Conservation (phyloP, 2,888 invertebrate species). For the Drosophila crucigera region DNA sequence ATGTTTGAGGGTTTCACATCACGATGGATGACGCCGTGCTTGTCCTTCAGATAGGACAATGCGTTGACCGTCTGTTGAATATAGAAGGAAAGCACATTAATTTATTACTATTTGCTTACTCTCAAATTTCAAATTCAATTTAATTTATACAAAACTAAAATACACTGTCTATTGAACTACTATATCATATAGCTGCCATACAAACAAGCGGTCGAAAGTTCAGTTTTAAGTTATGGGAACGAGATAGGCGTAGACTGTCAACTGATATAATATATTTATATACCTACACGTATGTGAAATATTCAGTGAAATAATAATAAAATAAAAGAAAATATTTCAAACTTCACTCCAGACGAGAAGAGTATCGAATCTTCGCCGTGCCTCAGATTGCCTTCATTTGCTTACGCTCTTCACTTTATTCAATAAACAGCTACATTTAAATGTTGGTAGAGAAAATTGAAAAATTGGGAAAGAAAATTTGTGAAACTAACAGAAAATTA, state of each 20-base stretch:
- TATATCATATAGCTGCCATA: not conserved
- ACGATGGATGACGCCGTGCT: slow-evolving; percentile 98
- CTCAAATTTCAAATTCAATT: not conserved
- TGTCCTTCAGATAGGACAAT: slow-evolving; percentile 98
- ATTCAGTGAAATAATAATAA: not conserved
- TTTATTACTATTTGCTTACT: not conserved
- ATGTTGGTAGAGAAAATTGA: not conserved
- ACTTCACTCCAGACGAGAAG: not conserved
- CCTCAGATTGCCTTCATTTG: too few relatives aligned
- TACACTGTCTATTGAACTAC: too few relatives aligned
- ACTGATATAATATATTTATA: too few relatives aligned
- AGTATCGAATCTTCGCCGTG: not conserved
- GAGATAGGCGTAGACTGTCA: not conserved
- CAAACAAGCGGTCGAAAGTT: not conserved
- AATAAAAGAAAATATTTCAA: not conserved
- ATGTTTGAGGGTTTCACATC: slow-evolving; percentile 99
- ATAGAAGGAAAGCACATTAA: not conserved
- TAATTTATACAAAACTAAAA: not conserved
- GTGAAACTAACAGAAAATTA: not conserved
- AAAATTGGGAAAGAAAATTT: not conserved
- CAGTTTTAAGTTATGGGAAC: not conserved
- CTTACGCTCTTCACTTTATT: not conserved
- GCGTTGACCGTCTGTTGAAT: slow-evolving; percentile 94
- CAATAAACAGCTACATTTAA: not conserved
- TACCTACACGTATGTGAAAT: not conserved